Conservation (phyloP, 2,888 invertebrate genomes). For the Sminthurinus aureus region DNA sequence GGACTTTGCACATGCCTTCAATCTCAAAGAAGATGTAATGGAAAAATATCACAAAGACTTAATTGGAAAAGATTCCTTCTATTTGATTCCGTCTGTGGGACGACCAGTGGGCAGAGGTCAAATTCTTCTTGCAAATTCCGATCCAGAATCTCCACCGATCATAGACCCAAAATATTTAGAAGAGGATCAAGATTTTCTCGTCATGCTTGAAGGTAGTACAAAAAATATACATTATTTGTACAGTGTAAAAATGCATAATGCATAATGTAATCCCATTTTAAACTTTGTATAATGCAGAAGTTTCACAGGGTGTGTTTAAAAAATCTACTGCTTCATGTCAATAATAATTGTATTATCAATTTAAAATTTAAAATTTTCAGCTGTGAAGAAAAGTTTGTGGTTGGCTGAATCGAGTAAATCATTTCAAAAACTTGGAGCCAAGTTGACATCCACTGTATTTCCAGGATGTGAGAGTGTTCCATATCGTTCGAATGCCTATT, state of each 20-base stretch:
- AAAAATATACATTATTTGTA: too few relatives aligned
- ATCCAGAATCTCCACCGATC: constrained; percentile 27
- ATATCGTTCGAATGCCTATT: constrained; percentile 34
- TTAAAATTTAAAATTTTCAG: not conserved
- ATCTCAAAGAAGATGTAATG: constrained; percentile 39
- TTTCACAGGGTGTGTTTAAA: too few relatives aligned
- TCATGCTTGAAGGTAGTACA: constrained; percentile 26
- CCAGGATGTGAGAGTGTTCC: constrained; percentile 54
- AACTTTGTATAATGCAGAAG: too few relatives aligned
- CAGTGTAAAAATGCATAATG: too few relatives aligned
- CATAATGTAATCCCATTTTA: too few relatives aligned
- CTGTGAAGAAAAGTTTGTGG: constrained; percentile 13
- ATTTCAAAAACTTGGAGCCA: constrained; percentile 44
- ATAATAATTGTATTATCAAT: not conserved
- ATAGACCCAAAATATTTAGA: constrained; percentile 55
- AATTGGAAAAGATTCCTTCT: constrained; percentile 47
- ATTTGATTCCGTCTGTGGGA: constrained; percentile 37
- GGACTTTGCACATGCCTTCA: constrained; percentile 37
- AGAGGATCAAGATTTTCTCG: constrained; percentile 19
- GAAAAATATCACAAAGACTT: constrained; percentile 44
- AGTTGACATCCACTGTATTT: constrained; percentile 47
- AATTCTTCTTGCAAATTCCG: constrained; percentile 35
- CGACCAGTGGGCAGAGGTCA: constrained; percentile 49
- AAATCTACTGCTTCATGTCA: too few relatives aligned
- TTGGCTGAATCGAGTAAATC: constrained; percentile 50